phyloP scores from a whole-genome alignment of 1,140 invertebrate genomes.

The Nasonia longicornis region DNA sequence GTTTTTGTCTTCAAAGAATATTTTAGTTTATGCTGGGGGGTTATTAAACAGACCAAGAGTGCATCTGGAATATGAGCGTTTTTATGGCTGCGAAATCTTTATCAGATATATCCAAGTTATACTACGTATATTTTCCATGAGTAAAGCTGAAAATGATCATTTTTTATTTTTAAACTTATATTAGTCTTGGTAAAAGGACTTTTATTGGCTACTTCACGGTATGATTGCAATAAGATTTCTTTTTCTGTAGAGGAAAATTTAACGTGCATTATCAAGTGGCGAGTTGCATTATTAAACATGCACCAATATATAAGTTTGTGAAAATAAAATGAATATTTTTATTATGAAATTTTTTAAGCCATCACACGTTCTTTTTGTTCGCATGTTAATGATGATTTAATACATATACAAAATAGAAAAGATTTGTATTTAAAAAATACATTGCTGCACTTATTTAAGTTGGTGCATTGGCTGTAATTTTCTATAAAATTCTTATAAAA shows the following conservation, averaged over 20 bases:
- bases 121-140: slow-evolving; percentile 11
- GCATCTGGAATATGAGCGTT: slow-evolving; percentile 21
- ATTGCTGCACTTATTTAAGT: slow-evolving; percentile 5
- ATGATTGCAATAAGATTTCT: slow-evolving; percentile 26
- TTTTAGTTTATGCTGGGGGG: slow-evolving; percentile 1
- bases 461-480: slow-evolving; percentile 21
- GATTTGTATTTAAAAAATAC: slow-evolving; percentile 30
- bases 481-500: neutral
- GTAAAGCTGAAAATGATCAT: slow-evolving; percentile 26
- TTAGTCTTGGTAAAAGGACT: slow-evolving; percentile 23
- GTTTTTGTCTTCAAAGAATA: slow-evolving; percentile 29
- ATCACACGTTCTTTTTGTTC: slow-evolving; percentile 1
- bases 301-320: slow-evolving; percentile 23
- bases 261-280: neutral
- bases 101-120: slow-evolving; percentile 13
- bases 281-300: slow-evolving; percentile 12
- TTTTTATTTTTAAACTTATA: slow-evolving; percentile 20
- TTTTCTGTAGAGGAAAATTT: slow-evolving; percentile 32
- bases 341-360: slow-evolving; percentile 31
- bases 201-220: slow-evolving; percentile 21
- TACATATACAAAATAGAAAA: slow-evolving; percentile 41
- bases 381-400: slow-evolving; percentile 13
- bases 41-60: slow-evolving; percentile 25
- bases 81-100: slow-evolving; percentile 34
- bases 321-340: slow-evolving; percentile 46